Percentiles rank a stretch among this genome's conserved stretches.
Evolutionary conservation across 2,888 invertebrate species (phyloP).

Genomic region (Drosophila koepferae): DNA sequence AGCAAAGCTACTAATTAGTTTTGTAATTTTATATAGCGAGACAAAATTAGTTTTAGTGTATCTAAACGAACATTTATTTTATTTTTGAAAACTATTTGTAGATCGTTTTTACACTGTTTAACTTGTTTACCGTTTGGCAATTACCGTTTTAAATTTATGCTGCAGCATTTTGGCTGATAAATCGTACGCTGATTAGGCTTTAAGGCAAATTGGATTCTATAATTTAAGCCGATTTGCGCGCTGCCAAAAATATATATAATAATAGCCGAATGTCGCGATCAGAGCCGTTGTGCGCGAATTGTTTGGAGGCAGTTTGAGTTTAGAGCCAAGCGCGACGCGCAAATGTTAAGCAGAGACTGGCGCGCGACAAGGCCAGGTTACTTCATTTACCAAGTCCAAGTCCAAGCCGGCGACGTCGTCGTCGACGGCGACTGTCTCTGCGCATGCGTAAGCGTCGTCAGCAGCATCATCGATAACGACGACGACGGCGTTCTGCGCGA

Average conservation of each 20-base stretch:
- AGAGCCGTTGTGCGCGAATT: constrained; percentile 22
- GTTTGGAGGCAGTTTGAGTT: constrained; percentile 9
- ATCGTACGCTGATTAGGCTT: constrained; percentile 47
- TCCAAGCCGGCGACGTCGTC: constrained; percentile 40
- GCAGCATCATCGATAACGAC: constrained; percentile 1
- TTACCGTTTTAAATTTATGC: constrained; percentile 63
- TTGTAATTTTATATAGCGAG: constrained; percentile 11
- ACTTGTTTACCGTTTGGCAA: constrained; percentile 48
- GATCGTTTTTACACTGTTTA: constrained; percentile 28
- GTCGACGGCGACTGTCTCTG: constrained; percentile 19
- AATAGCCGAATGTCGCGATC: constrained; percentile 40
- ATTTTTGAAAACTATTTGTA: constrained; percentile 5
- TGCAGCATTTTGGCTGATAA: constrained; percentile 57
- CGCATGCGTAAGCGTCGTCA: constrained; percentile 22
- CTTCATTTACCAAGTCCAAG: constrained; percentile 73
- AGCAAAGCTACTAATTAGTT: constrained; percentile 7
- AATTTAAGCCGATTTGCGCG: constrained; percentile 62
- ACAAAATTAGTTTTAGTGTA: not conserved
- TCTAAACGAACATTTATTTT: not conserved
- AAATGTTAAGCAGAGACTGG: constrained; percentile 74
- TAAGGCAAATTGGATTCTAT: constrained; percentile 55
- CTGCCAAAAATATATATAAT: constrained; percentile 42
- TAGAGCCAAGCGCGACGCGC: constrained; percentile 54
- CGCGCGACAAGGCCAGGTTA: constrained; percentile 72
- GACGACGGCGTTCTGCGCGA: constrained; percentile 10